These are phyloP conservation scores for Cephus pygmeus DNA, from an alignment of 2,888 invertebrate genomes.

Conservation along the genomic window DNA sequence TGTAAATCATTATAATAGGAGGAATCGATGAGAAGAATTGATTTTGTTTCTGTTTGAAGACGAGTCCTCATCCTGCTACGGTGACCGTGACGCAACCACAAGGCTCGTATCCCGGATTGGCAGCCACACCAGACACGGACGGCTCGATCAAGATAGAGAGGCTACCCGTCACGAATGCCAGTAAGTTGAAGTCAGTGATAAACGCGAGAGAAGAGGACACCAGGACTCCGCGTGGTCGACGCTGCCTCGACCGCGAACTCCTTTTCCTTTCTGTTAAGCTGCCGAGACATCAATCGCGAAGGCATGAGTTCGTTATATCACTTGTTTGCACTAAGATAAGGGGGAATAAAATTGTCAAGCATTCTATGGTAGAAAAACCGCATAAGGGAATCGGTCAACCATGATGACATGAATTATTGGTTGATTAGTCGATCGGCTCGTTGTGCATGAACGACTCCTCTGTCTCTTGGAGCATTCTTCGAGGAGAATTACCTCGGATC, in stretches of 20 bases:
- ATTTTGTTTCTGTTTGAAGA: conserved; percentile 44
- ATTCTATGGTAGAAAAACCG: conserved; percentile 41
- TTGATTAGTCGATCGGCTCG: no score
- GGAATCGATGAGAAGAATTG: no score
- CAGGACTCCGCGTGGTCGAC: no score
- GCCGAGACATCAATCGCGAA: no score
- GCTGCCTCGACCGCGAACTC: no score
- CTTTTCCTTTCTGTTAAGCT: no score
- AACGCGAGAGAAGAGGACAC: no score
- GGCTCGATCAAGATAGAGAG: conserved; percentile 76
- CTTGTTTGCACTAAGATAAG: conserved; percentile 40
- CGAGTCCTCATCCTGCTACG: conserved; percentile 64
- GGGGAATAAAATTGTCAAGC: conserved; percentile 41
- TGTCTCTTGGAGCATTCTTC: conserved; percentile 11
- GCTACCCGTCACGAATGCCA: conserved; percentile 72
- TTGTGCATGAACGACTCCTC: conserved; percentile 22
- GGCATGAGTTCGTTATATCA: conserved; percentile 31
- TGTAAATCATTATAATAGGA: no score
- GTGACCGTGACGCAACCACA: conserved; percentile 65
- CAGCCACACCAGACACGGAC: conserved; percentile 69
- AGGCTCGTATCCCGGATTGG: conserved; percentile 66
- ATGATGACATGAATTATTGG: no score
- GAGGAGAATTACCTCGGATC: conserved; percentile 3
- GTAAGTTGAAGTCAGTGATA: conserved; percentile 64
- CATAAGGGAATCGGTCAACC: conserved; percentile 47